These are phyloP conservation scores for Morone saxatilis DNA, from an alignment of 2,113 vertebrate genomes.

Conservation along the genomic window DNA sequence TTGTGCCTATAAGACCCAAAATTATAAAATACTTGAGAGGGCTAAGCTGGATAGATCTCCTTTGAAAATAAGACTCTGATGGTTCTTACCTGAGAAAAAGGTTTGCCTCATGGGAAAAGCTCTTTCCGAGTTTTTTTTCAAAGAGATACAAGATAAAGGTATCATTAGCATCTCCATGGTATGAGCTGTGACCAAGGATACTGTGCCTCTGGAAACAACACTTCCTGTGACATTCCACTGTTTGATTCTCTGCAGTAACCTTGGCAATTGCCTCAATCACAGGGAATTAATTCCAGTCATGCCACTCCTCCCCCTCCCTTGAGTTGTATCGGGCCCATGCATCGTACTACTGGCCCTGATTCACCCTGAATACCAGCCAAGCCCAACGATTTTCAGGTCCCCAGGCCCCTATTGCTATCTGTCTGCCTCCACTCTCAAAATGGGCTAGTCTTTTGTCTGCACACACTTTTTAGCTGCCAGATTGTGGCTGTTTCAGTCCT, in stretches of 20 bases:
- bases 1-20: slow-evolving; percentile 5
- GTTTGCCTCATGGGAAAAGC: slow-evolving; percentile 49
- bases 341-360: slow-evolving; percentile 75
- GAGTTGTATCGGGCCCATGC: slow-evolving; percentile 69
- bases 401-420: slow-evolving; percentile 73
- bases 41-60: slow-evolving; percentile 32
- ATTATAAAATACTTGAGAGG: slow-evolving; percentile 24
- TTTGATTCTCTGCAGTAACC: slow-evolving; percentile 84
- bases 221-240: slow-evolving; percentile 79
- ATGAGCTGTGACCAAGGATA: slow-evolving; percentile 72
- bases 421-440: slow-evolving; percentile 73
- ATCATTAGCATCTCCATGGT: slow-evolving; percentile 78
- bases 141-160: slow-evolving; percentile 58
- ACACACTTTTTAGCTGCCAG: slow-evolving; percentile 48
- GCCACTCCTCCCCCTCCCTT: slow-evolving; percentile 57
- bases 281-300: slow-evolving; percentile 86
- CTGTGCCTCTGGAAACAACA: slow-evolving; percentile 71
- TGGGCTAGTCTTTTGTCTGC: slow-evolving; percentile 69
- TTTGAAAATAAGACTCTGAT: slow-evolving; percentile 58
- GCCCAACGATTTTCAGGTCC: slow-evolving; percentile 77
- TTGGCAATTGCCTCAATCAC: slow-evolving; percentile 84
- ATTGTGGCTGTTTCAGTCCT: slow-evolving; percentile 41
- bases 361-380: slow-evolving; percentile 82
- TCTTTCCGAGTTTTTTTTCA: slow-evolving; percentile 49
- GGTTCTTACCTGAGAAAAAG: slow-evolving; percentile 43